Base-by-base conservation (phyloP, 1,140 invertebrate species). In the Euschistus heros region DNA sequence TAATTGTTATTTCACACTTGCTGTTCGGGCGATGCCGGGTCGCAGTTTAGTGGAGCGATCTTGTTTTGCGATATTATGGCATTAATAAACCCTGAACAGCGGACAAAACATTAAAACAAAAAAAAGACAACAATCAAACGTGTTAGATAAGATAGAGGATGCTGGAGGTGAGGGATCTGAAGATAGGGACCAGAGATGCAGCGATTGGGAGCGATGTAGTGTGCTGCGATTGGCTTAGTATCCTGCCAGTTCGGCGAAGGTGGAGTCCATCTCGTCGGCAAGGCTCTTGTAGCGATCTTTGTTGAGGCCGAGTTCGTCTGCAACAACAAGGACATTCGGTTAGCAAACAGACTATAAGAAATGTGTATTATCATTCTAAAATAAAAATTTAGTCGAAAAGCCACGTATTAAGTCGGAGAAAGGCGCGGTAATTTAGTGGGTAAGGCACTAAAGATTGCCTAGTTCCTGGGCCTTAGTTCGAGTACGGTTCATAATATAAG, bases 221-320 rank as follows among this genome's bases (percentile, higher is more conserved):
- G 27, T 57, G 54, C 54, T 27, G 54, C 26, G 8, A 27, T 2
- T 1, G 22, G n/a, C n/a, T 86, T 88, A 88, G 82, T 88, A 88
- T 84, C 84, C 86, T 75, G 85, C 86, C 79, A 88, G 82, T 81
- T 90, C 88, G 76, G 87, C 86, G 80, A 97, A 92, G 75, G 94
- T 97, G 77, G 91, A 88, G 80, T 98, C 95, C 86, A 98, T 91
- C 81, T 99, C 96, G 77, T 95, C 92, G 80, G 91, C 89, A 80
- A 98, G 87, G 78, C 87, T 85, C 84, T 93, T 92, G 83, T 94
- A 94, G 83, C 94, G 92, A 81, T 94, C 91, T 84, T 94, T 94
- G 83, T 96, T 90, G 80, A 86, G 83, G 80, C 93, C 87, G 74
- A 96, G 83, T 75, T 91, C 87, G 82, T 94, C 92, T 95, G 86